Conservation (phyloP, 2,797 vertebrate genomes). For the Dallia pectoralis region DNA sequence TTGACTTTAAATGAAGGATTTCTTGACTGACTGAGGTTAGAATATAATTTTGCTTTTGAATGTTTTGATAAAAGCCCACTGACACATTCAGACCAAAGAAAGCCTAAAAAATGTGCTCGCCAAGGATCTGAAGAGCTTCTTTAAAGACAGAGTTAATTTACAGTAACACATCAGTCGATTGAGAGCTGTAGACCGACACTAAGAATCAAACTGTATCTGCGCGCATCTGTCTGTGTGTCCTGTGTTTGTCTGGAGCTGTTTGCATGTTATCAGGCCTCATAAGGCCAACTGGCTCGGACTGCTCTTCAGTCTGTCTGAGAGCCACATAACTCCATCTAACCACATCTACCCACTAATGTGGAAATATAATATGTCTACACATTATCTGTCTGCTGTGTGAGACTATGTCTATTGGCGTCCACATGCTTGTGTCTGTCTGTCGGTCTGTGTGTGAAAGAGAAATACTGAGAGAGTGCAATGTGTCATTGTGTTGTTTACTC, state of each 20-base stretch:
- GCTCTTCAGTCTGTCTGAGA: constrained; percentile 67
- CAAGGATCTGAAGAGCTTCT: too few relatives aligned
- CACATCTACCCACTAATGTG: constrained; percentile 63
- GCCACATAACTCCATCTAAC: constrained; percentile 70
- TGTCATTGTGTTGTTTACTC: constrained; percentile 58
- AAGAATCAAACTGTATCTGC: neutral
- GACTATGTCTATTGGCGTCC: neutral
- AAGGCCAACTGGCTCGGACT: constrained; percentile 71
- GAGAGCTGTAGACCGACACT: constrained; percentile 44
- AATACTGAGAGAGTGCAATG: constrained; percentile 38
- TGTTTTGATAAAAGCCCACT: too few relatives aligned
- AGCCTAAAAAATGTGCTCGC: too few relatives aligned
- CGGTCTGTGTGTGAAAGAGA: constrained; percentile 59
- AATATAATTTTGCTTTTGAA: too few relatives aligned
- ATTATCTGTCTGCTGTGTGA: constrained; percentile 68
- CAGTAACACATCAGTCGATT: neutral
- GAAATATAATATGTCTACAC: constrained; percentile 73
- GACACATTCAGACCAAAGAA: too few relatives aligned
- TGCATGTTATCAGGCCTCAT: constrained; percentile 74
- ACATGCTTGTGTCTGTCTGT: constrained; percentile 55
- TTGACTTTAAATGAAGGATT: too few relatives aligned
- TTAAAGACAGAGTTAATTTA: neutral
- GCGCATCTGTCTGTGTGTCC: constrained; percentile 41
- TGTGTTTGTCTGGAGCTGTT: constrained; percentile 69
- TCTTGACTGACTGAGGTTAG: too few relatives aligned